These are phyloP conservation scores for Aegithalos caudatus DNA, from an alignment of 2,113 vertebrate species.

Conservation along the genomic window DNA sequence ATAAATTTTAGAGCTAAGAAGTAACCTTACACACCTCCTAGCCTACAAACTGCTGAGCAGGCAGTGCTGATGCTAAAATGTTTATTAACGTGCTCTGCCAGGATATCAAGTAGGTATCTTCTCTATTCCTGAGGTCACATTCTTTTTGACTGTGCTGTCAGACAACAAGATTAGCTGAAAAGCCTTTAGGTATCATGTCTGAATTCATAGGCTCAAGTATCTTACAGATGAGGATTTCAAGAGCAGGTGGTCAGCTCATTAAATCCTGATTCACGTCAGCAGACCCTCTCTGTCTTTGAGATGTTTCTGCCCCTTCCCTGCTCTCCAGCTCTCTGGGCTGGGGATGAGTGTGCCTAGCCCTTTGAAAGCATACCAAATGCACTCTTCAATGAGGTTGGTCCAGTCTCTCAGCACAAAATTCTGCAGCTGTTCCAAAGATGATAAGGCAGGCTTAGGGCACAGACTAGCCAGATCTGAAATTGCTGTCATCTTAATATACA, in stretches of 20 bases:
- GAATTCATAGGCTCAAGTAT: constrained; percentile 44
- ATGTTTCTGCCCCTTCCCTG: not conserved
- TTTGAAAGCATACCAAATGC: constrained; percentile 9
- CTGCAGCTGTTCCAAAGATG: constrained; percentile 39
- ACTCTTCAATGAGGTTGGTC: not conserved
- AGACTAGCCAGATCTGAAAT: not conserved
- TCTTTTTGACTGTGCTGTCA: constrained; percentile 15
- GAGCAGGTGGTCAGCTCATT: constrained; percentile 58
- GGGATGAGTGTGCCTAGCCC: not conserved
- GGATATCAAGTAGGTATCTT: not conserved
- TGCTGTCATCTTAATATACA: not conserved
- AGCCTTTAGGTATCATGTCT: constrained; percentile 1
- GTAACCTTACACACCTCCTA: not conserved
- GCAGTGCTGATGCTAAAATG: not conserved
- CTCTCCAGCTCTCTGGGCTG: not conserved
- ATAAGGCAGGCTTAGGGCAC: not conserved
- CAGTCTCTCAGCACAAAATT: constrained; percentile 4
- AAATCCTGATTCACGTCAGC: constrained; percentile 37
- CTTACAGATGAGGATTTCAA: constrained; percentile 10
- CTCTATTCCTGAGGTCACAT: constrained; percentile 23
- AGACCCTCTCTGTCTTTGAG: not conserved
- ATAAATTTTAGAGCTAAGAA: not conserved
- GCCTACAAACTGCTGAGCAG: not conserved
- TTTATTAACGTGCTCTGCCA: not conserved
- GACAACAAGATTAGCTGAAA: constrained; percentile 34